Conservation (phyloP, 2,888 invertebrate species). For the Monopis laevigella region DNA sequence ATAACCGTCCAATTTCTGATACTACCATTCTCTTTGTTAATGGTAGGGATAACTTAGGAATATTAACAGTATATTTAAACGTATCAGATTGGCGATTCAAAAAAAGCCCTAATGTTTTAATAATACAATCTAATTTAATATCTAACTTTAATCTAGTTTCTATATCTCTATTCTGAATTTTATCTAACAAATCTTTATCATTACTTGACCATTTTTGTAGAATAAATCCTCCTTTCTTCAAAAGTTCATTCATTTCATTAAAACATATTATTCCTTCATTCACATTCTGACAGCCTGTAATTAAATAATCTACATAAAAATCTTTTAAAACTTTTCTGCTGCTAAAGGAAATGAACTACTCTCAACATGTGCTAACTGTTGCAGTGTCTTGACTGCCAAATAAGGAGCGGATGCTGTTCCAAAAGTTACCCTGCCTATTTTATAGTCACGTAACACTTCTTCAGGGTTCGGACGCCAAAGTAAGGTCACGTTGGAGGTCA, state of each 20-base stretch:
- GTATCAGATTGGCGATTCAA: conserved; percentile 23
- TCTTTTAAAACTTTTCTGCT: conserved; percentile 18
- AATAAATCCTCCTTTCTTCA: conserved; percentile 25
- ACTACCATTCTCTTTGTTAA: conserved; percentile 27
- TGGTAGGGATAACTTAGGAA: conserved; percentile 17
- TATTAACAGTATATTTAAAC: conserved; percentile 22
- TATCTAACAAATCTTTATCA: conserved; percentile 16
- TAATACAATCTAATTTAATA: conserved; percentile 19
- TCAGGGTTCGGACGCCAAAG: conserved; percentile 18
- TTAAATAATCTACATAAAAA: conserved; percentile 23
- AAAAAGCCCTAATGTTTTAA: conserved; percentile 24
- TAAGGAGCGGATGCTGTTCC: conserved; percentile 26
- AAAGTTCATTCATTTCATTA: conserved; percentile 19
- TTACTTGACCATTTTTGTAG: conserved; percentile 26
- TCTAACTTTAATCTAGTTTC: conserved; percentile 9
- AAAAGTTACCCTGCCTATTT: conserved; percentile 23
- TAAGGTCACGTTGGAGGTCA: conserved; percentile 21
- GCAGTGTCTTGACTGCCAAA: conserved; percentile 22
- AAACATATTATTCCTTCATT: conserved; percentile 20
- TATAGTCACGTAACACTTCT: conserved; percentile 20
- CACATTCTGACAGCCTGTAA: conserved; percentile 21
- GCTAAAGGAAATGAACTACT: conserved; percentile 19
- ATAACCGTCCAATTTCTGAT: conserved; percentile 25
- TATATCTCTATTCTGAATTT: conserved; percentile 5
- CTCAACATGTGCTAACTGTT: conserved; percentile 24